Percentiles rank a stretch among this genome's conserved stretches.
Evolutionary conservation across 2,888 invertebrate genomes (phyloP).

Genomic region (Ichneumoninae sp.): DNA sequence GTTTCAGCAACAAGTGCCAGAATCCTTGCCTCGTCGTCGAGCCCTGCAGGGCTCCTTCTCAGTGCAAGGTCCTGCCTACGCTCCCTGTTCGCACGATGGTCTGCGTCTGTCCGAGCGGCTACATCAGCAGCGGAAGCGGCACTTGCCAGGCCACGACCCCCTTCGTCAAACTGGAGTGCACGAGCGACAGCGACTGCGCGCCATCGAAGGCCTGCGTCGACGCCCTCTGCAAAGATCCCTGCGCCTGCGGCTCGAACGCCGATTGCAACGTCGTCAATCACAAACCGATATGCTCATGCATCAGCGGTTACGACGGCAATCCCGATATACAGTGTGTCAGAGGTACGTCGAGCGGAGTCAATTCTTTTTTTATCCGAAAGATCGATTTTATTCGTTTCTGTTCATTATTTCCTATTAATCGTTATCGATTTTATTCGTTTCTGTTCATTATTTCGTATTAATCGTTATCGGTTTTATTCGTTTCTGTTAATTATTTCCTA

Average conservation of each 20-base stretch:
- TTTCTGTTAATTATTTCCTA: neutral
- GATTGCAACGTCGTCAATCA: conserved; percentile 94
- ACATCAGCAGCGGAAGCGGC: conserved; percentile 93
- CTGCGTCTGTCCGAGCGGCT: conserved; percentile 95
- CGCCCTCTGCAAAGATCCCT: conserved; percentile 93
- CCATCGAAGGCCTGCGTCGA: conserved; percentile 92
- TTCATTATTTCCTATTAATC: too few species aligned
- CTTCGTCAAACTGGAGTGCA: conserved; percentile 88
- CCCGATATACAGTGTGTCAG: conserved; percentile 92
- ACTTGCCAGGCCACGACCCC: conserved; percentile 91
- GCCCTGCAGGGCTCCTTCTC: conserved; percentile 92
- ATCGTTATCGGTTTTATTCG: neutral
- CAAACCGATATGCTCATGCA: conserved; percentile 94
- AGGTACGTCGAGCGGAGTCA: conserved; percentile 79
- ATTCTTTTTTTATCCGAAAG: neutral
- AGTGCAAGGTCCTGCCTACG: conserved; percentile 92
- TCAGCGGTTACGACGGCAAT: conserved; percentile 93
- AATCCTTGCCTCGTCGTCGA: conserved; percentile 92
- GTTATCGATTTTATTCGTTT: neutral
- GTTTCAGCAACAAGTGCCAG: conserved; percentile 92
- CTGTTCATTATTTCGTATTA: neutral
- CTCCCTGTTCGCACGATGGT: conserved; percentile 95
- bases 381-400: neutral
- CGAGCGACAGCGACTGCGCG: conserved; percentile 91
- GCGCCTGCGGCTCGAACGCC: conserved; percentile 93